phyloP scores from a whole-genome alignment of 2,888 invertebrate genomes.

The Scotopteryx bipunctaria region DNA sequence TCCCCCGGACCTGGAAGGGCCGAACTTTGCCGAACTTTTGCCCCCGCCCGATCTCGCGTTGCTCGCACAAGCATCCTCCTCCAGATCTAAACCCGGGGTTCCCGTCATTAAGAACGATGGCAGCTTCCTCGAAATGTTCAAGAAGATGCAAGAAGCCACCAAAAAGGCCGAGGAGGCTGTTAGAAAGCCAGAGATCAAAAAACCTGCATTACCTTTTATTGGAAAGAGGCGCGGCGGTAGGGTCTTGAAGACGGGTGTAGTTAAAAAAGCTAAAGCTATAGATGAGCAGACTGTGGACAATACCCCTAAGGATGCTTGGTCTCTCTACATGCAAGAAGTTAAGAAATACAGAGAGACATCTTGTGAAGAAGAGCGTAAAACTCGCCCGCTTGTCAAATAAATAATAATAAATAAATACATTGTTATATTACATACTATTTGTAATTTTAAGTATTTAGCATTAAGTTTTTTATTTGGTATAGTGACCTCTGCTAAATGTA shows the following conservation, averaged over 20 bases:
- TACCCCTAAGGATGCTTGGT: slow-evolving; percentile 94
- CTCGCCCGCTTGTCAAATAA: slow-evolving; percentile 95
- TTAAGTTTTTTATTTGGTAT: slow-evolving; percentile 50
- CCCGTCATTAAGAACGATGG: slow-evolving; percentile 93
- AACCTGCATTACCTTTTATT: slow-evolving; percentile 79
- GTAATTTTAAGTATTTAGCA: slow-evolving; percentile 37
- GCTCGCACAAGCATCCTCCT: slow-evolving; percentile 48
- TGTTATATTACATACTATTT: slow-evolving; percentile 17
- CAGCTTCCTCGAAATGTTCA: slow-evolving; percentile 95
- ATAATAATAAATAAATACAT: slow-evolving; percentile 23
- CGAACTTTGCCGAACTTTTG: slow-evolving; percentile 68
- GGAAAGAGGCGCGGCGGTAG: slow-evolving; percentile 94
- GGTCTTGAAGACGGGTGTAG: slow-evolving; percentile 94
- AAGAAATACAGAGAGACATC: slow-evolving; percentile 95
- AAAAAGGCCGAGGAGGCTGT: slow-evolving; percentile 72
- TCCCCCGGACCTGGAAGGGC: slow-evolving; percentile 76
- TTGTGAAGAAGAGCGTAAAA: slow-evolving; percentile 95
- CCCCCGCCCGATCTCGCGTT: slow-evolving; percentile 29
- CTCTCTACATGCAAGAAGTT: slow-evolving; percentile 96
- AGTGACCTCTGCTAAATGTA: slow-evolving; percentile 55
- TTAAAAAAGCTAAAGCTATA: slow-evolving; percentile 90
- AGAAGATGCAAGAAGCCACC: slow-evolving; percentile 90
- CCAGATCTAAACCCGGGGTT: slow-evolving; percentile 81
- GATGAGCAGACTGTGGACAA: slow-evolving; percentile 85
- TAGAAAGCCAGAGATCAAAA: slow-evolving; percentile 68